Conservation (phyloP, 2,113 vertebrate species). For the Hypanus sabinus region DNA sequence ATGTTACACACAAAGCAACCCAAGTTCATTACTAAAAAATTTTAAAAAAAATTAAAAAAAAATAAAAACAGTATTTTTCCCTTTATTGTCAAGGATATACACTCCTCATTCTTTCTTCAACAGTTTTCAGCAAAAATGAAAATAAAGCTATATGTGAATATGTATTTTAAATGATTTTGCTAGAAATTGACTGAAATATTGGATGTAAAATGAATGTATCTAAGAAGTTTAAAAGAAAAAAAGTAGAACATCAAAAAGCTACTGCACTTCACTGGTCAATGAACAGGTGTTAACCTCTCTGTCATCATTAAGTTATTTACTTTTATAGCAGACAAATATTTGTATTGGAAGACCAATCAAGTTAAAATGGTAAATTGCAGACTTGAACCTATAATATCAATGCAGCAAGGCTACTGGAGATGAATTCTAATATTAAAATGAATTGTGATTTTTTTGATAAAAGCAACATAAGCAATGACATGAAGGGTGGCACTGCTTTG, state of each 20-base stretch:
- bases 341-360: background rate
- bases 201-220: background rate
- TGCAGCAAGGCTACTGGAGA: background rate
- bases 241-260: background rate
- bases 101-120: background rate
- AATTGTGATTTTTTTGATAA: background rate
- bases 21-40: background rate
- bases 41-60: no score
- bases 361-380: background rate
- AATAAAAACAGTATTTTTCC: background rate
- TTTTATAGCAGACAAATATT: background rate
- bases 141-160: background rate
- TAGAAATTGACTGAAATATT: background rate
- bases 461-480: background rate
- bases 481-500: background rate
- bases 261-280: background rate
- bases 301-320: background rate
- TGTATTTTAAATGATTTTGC: background rate
- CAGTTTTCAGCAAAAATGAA: background rate
- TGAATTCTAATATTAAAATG: background rate
- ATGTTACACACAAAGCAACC: background rate
- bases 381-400: background rate
- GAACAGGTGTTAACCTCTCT: background rate
- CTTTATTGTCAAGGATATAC: background rate
- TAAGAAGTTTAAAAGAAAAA: background rate